These are phyloP conservation scores for Solen grandis DNA, from an alignment of 1,140 invertebrate genomes.

Conservation along the genomic window DNA sequence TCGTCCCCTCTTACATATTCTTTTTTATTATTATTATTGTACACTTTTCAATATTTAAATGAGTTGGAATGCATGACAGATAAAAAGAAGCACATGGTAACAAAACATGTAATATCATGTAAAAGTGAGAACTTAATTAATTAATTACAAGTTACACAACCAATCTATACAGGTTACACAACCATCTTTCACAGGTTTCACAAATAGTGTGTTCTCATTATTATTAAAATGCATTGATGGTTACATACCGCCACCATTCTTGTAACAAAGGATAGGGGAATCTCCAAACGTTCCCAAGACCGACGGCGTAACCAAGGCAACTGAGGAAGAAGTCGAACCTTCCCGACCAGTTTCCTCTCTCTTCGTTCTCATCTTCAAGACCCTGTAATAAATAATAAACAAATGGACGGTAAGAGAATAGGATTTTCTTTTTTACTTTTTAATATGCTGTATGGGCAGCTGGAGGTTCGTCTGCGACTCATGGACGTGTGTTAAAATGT, in stretches of 20 bases:
- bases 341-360: slow-evolving; percentile 85
- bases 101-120: background rate
- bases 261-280: slow-evolving; percentile 81
- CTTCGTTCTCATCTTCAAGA: slow-evolving; percentile 56
- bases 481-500: background rate
- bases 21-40: slow-evolving; percentile 87
- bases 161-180: background rate
- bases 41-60: slow-evolving; percentile 85
- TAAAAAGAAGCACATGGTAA: background rate
- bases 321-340: slow-evolving; percentile 93
- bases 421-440: background rate
- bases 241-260: slow-evolving; percentile 79
- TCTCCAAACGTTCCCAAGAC: slow-evolving; percentile 81
- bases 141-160: background rate
- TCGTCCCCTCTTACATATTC: slow-evolving; percentile 85
- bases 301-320: slow-evolving; percentile 82
- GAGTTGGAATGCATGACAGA: slow-evolving; percentile 85
- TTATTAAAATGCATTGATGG: no score
- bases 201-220: background rate
- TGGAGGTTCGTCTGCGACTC: background rate
- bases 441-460: background rate
- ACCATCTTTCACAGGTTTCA: background rate
- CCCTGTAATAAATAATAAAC: slow-evolving; percentile 13
- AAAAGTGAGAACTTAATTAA: background rate
- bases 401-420: background rate